Percentiles rank a stretch among this genome's conserved stretches.
These are phyloP conservation scores for Anarsia innoxiella DNA, from an alignment of 2,888 invertebrate genomes.

Conservation along the genomic window DNA sequence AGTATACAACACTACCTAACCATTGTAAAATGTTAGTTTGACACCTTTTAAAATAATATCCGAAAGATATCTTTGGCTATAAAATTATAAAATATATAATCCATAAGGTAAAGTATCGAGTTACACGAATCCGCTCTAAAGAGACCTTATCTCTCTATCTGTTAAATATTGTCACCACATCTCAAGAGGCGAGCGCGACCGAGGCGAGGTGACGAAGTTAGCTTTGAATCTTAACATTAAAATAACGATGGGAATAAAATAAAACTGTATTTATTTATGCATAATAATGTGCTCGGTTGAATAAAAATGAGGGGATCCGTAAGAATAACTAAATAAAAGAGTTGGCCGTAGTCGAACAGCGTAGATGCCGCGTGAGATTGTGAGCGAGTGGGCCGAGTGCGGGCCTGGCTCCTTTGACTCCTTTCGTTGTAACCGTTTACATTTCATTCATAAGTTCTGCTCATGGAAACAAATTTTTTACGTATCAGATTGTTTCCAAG, in stretches of 20 bases:
- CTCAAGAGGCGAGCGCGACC: slow-evolving; percentile 44
- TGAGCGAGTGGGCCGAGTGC: slow-evolving; percentile 28
- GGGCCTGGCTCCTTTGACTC: slow-evolving; percentile 59
- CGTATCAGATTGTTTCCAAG: too few relatives aligned
- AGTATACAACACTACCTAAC: too few relatives aligned
- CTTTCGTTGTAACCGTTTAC: slow-evolving; percentile 69
- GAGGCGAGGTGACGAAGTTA: slow-evolving; percentile 59
- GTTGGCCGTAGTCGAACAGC: slow-evolving; percentile 55
- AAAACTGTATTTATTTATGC: slow-evolving; percentile 66
- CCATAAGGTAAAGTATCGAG: slow-evolving; percentile 45
- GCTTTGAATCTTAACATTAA: slow-evolving; percentile 54
- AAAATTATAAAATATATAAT: slow-evolving; percentile 52
- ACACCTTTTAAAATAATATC: too few relatives aligned
- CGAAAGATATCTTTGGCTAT: slow-evolving; percentile 35
- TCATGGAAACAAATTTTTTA: too few relatives aligned
- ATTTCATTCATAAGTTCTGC: slow-evolving; percentile 62
- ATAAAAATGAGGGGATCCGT: slow-evolving; percentile 66
- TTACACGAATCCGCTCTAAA: slow-evolving; percentile 63
- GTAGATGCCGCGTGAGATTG: slow-evolving; percentile 66
- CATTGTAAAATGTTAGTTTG: too few relatives aligned
- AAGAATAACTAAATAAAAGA: slow-evolving; percentile 71
- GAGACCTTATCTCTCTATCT: slow-evolving; percentile 62
- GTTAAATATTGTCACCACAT: slow-evolving; percentile 63
- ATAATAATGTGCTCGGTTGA: slow-evolving; percentile 64
- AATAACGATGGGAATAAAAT: slow-evolving; percentile 68